Evolutionary conservation across 1,140 invertebrate genomes (phyloP).

Genomic region (Globodera ellingtonae): DNA sequence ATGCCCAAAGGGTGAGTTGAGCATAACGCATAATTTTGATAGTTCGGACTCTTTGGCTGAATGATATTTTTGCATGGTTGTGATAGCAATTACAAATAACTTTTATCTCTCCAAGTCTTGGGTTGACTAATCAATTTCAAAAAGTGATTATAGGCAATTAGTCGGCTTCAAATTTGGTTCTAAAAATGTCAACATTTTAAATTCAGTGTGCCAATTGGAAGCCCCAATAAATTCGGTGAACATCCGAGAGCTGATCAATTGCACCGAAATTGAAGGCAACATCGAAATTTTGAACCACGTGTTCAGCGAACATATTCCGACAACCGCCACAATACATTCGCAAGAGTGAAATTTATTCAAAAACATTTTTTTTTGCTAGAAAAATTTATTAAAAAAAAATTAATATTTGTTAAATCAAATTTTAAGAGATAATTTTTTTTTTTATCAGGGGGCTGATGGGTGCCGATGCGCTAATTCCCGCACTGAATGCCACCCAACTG

Average conservation of each 20-base stretch:
- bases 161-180: no score
- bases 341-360: neutral
- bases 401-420: neutral
- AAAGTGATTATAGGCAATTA: no score
- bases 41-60: neutral
- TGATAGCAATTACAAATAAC: no score
- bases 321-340: neutral
- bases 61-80: no score
- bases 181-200: no score
- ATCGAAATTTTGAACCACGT: constrained; percentile 50
- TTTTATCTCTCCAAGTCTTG: no score
- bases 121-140: no score
- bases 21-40: constrained; percentile 17
- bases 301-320: constrained; percentile 38
- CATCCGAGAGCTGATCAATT: constrained; percentile 43
- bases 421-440: neutral
- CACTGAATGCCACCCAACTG: constrained; percentile 39
- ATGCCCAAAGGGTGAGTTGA: constrained; percentile 38
- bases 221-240: constrained; percentile 34
- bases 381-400: no score
- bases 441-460: neutral
- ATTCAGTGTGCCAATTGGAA: constrained; percentile 36
- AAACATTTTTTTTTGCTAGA: neutral
- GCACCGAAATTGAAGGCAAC: constrained; percentile 50
- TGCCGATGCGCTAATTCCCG: constrained; percentile 12